A percentile compares a stretch with the other conserved stretches of the same genome.
phyloP scores from a whole-genome alignment of 2,797 vertebrate species.

The Taenioides sp. region DNA sequence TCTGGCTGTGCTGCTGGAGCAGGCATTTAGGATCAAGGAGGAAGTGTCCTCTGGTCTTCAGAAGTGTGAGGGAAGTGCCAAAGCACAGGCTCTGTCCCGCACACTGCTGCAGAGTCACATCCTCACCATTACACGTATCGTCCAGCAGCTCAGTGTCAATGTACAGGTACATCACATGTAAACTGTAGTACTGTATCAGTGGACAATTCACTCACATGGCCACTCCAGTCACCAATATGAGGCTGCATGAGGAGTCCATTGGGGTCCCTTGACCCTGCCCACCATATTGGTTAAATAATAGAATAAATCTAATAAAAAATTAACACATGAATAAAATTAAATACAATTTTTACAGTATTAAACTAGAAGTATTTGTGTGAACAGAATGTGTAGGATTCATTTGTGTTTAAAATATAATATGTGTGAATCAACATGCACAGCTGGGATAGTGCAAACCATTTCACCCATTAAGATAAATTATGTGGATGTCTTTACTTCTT shows the following conservation, averaged over 20 bases:
- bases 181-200: not conserved
- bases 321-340: no score
- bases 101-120: conserved; percentile 83
- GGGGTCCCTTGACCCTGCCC: no score
- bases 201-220: no score
- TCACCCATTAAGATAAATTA: conserved; percentile 29
- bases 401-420: no score
- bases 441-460: conserved; percentile 28
- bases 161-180: conserved; percentile 71
- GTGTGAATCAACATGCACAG: conserved; percentile 8
- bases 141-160: conserved; percentile 82
- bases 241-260: no score
- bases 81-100: conserved; percentile 67
- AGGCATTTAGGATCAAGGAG: conserved; percentile 82
- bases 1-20: conserved; percentile 75
- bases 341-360: no score
- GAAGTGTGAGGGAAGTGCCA: conserved; percentile 63
- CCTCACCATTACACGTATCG: conserved; percentile 77
- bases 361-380: no score
- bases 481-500: conserved; percentile 28
- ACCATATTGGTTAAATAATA: no score
- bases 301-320: no score
- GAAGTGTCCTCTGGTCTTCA: conserved; percentile 72
- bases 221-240: no score
- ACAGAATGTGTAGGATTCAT: no score